phyloP scores from a whole-genome alignment of 2,113 vertebrate species.

The Pituophis catenifer region DNA sequence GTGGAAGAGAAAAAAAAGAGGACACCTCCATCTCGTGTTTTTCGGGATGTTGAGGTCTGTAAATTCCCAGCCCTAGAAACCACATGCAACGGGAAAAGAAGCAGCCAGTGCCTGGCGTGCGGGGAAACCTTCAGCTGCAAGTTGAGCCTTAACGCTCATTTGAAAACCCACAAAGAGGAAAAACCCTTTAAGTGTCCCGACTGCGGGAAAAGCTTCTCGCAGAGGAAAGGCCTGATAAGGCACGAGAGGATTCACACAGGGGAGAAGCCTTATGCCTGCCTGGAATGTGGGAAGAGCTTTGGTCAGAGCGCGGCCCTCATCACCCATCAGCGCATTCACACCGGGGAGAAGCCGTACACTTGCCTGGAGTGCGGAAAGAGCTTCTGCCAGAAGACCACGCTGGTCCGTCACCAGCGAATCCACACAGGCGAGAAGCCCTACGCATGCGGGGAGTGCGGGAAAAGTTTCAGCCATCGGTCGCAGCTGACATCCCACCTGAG shows the following conservation, averaged over 20 bases:
- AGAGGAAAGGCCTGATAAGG: background rate
- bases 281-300: background rate
- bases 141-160: background rate
- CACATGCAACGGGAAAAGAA: background rate
- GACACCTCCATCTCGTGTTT: background rate
- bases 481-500: background rate
- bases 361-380: background rate
- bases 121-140: background rate
- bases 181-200: background rate
- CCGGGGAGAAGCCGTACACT: background rate
- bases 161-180: background rate
- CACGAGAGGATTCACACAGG: background rate
- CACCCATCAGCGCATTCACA: background rate
- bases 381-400: background rate
- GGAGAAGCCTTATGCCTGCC: background rate
- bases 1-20: background rate
- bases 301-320: background rate
- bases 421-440: background rate
- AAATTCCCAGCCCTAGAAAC: background rate
- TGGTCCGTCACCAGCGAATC: background rate
- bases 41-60: background rate
- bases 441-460: fast-evolving
- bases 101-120: background rate
- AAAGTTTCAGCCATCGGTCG: background rate
- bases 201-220: background rate